Evolutionary conservation across 2,113 vertebrate genomes (phyloP).

Genomic region (Tenrec ecaudatus): DNA sequence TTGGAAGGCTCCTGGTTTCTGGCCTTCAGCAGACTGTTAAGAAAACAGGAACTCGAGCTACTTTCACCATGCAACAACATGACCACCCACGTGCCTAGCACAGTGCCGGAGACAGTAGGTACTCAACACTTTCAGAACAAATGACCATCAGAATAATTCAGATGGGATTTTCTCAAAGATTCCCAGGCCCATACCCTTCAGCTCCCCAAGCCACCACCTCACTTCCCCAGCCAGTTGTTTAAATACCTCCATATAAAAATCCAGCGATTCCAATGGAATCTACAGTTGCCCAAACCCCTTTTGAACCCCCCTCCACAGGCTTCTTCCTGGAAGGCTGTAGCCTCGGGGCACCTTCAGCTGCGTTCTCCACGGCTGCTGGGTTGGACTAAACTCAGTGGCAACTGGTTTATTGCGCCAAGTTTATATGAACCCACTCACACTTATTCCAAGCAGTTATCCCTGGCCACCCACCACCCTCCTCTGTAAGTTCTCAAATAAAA

Average conservation of each 20-base stretch:
- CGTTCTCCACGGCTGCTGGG: not conserved
- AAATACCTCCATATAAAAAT: not conserved
- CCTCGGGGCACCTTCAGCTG: not conserved
- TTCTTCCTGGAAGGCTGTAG: not conserved
- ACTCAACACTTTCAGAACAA: constrained; percentile 30
- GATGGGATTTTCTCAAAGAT: not conserved
- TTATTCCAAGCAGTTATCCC: not conserved
- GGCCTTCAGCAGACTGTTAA: not conserved
- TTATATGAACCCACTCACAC: not conserved
- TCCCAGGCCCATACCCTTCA: not conserved
- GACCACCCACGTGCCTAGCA: not conserved
- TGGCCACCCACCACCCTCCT: not conserved
- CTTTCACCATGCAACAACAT: not conserved
- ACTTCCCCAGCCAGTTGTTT: not conserved
- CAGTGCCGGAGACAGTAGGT: not conserved
- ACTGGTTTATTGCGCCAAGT: too few relatives aligned
- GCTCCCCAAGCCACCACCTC: not conserved
- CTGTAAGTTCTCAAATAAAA: not conserved
- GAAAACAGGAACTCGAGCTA: not conserved
- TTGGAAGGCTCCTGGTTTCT: not conserved
- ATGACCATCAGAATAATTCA: not conserved
- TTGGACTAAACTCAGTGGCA: not conserved
- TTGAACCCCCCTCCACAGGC: too few relatives aligned
- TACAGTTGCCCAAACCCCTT: not conserved
- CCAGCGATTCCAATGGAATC: not conserved